These are phyloP conservation scores for Heterotilapia buettikoferi DNA, from an alignment of 2,113 vertebrate species.

Conservation along the genomic window DNA sequence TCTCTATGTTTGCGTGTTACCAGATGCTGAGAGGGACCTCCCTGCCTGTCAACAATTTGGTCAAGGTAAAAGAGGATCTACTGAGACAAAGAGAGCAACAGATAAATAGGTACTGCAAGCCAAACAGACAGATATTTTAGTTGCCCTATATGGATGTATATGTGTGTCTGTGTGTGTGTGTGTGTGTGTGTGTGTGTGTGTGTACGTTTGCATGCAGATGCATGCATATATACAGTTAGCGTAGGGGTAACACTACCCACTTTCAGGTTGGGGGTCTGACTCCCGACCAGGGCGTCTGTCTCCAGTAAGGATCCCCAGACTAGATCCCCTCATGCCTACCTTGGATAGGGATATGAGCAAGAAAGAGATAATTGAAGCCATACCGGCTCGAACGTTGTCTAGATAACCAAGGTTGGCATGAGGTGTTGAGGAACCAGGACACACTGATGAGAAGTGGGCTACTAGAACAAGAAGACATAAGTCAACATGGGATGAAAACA, in stretches of 20 bases:
- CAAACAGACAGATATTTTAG: background rate
- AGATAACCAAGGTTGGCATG: background rate
- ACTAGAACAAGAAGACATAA: background rate
- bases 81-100: background rate
- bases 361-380: background rate
- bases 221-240: background rate
- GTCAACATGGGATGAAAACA: background rate
- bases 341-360: background rate
- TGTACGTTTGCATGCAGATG: background rate
- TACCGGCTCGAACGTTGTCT: fast-evolving
- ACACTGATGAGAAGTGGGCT: background rate
- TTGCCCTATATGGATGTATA: background rate
- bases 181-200: fast-evolving
- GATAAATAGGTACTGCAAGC: background rate
- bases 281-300: background rate
- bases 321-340: background rate
- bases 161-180: background rate
- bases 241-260: background rate
- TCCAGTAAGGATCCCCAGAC: background rate
- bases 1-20: background rate
- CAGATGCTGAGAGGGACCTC: background rate
- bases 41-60: background rate
- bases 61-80: background rate
- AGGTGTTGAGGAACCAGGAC: background rate
- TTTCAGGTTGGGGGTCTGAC: background rate